Evolutionary conservation across 2,888 invertebrate genomes (phyloP), one percentile per base, ranked within the genome.

Genomic region (Plagiodera versicolora): DNA sequence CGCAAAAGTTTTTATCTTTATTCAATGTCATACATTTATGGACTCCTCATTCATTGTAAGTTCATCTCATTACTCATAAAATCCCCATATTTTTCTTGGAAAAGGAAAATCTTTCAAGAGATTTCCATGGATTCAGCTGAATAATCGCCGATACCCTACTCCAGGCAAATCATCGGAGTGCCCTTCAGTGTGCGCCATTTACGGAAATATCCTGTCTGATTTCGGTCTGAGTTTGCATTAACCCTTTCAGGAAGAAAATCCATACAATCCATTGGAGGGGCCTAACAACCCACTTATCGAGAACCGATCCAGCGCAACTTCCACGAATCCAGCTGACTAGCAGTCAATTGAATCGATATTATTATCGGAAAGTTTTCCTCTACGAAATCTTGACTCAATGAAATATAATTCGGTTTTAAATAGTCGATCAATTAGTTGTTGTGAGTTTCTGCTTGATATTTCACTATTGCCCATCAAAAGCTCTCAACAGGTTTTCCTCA

Each of bases 311-410:
- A 30, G 50, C 50, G 14, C 10, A 50, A 50, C 50, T 28, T 28
- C 30, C 17, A 32, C 17, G 30, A 14, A 30, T 50, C 30, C 18
- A 16, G 50, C 70, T 69, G 70, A 70, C 68, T 68, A 65, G 67
- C 67, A 69, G 72, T 72, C 73, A 73, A 73, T 73, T 72, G 72
- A 72, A 72, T 71, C 73, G 72, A 70, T 71, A 74, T 74, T 74
- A 24, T 24, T 24, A 24, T 24, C 24, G 24, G 24, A 24, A 24
- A 24, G 24, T 24, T 24, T 24, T 24, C 24, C 24, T 6, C 24
- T 6, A 6, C 6, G 24, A 24, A 24, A 24, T 24, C 6, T 24
- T n/a, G n/a, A n/a, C n/a, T n/a, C n/a, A n/a, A n/a, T n/a, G n/a
- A n/a, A n/a, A n/a, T n/a, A n/a, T n/a, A n/a, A n/a, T n/a, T n/a